Percentiles rank a stretch among this genome's conserved stretches.
phyloP scores from a whole-genome alignment of 2,888 invertebrate species.

The Pseudococcus viburni region DNA sequence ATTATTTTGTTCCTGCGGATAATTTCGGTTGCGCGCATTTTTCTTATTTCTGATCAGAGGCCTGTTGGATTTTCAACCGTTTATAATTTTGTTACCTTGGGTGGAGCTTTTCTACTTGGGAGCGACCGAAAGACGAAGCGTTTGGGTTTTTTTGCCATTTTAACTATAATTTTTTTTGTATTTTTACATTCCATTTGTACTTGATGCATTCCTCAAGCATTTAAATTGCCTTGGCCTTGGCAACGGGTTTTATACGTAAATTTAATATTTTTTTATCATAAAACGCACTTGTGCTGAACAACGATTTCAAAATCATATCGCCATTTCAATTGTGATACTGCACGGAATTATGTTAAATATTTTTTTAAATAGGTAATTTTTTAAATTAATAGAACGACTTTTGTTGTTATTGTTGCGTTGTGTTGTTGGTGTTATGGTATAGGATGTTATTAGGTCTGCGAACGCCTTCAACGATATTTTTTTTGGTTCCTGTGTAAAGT shows the following conservation, averaged over 20 bases:
- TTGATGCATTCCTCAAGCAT: conserved; percentile 45
- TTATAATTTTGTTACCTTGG: background rate
- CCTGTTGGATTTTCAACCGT: background rate
- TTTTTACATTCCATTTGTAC: conserved; percentile 44
- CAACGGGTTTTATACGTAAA: background rate
- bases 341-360: background rate
- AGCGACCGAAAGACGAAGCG: background rate
- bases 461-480: no score
- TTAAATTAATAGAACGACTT: background rate
- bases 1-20: conserved; percentile 6
- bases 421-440: background rate
- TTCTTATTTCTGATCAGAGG: background rate
- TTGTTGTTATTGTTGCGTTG: background rate
- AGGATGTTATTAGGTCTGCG: background rate
- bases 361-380: conserved; percentile 41
- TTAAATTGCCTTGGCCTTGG: background rate
- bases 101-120: background rate
- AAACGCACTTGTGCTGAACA: background rate
- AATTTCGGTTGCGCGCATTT: background rate
- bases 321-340: conserved; percentile 44
- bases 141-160: background rate
- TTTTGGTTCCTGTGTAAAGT: no score
- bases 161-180: conserved; percentile 1
- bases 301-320: conserved; percentile 40
- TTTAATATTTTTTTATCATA: background rate